Evolutionary conservation across 2,888 invertebrate species (phyloP).

Genomic region (Platycnemis pennipes): DNA sequence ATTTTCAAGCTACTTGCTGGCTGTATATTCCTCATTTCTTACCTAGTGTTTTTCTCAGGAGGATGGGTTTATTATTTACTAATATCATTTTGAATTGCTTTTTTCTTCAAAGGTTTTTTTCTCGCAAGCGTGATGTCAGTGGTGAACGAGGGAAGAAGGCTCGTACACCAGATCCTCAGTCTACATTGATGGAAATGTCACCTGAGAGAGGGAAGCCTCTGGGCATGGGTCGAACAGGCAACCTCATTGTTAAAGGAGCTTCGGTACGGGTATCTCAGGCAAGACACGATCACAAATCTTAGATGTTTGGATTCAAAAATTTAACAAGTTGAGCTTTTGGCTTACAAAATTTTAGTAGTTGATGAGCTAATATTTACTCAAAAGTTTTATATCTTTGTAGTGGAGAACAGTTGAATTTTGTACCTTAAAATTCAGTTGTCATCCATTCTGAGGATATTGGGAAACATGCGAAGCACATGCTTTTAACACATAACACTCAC

Average conservation of each 20-base stretch:
- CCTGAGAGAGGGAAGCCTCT: conserved; percentile 71
- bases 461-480: background rate
- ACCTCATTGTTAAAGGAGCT: conserved; percentile 70
- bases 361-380: background rate
- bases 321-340: background rate
- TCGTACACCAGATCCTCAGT: conserved; percentile 84
- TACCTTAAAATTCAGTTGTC: background rate
- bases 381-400: background rate
- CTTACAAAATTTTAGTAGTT: background rate
- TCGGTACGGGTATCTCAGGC: conserved; percentile 69
- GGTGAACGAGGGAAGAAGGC: conserved; percentile 86
- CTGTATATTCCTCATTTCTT: too few relatives aligned
- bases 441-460: background rate
- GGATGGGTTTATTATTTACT: too few relatives aligned
- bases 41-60: too few relatives aligned
- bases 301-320: background rate
- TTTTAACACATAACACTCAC: background rate
- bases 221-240: conserved; percentile 73
- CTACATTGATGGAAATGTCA: conserved; percentile 70
- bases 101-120: conserved; percentile 88
- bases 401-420: background rate
- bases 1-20: too few relatives aligned
- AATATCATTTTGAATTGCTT: too few relatives aligned
- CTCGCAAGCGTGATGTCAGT: conserved; percentile 85
- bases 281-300: background rate